phyloP scores from a whole-genome alignment of 2,113 vertebrate genomes.

The Oreocharis arfaki region DNA sequence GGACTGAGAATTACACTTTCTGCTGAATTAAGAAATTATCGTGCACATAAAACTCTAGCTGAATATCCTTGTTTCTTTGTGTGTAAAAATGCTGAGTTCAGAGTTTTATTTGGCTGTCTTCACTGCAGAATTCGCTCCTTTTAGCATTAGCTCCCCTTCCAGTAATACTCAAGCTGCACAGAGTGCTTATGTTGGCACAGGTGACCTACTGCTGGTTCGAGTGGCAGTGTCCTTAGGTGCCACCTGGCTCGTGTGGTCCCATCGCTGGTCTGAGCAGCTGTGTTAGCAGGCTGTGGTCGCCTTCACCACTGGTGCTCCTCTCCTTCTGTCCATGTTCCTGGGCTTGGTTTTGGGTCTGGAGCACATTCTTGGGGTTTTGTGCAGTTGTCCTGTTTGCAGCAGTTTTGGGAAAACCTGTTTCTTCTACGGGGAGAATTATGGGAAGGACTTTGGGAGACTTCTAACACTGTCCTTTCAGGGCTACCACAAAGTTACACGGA shows the following conservation, averaged over 20 bases:
- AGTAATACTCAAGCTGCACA: background rate
- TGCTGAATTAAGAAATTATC: background rate
- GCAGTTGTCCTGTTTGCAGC: background rate
- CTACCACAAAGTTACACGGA: background rate
- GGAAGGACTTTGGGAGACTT: background rate
- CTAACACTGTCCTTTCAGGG: background rate
- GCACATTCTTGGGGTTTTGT: background rate
- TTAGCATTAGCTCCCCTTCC: background rate
- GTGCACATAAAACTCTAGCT: background rate
- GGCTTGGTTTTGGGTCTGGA: background rate
- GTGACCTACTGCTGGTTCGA: background rate
- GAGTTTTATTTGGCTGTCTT: constrained; percentile 21
- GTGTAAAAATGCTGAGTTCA: background rate
- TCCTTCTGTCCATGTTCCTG: background rate
- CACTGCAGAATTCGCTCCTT: background rate
- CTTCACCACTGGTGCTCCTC: background rate
- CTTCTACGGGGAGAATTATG: background rate
- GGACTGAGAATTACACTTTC: background rate
- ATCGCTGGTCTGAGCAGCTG: background rate
- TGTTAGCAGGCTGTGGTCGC: background rate
- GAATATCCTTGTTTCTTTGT: background rate
- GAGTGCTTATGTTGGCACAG: background rate
- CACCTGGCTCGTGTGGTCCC: background rate
- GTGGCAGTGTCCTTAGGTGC: background rate
- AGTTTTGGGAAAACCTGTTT: background rate